phyloP scores from a whole-genome alignment of 92 coral and sea anemone genomes.

The Muricea muricata region DNA sequence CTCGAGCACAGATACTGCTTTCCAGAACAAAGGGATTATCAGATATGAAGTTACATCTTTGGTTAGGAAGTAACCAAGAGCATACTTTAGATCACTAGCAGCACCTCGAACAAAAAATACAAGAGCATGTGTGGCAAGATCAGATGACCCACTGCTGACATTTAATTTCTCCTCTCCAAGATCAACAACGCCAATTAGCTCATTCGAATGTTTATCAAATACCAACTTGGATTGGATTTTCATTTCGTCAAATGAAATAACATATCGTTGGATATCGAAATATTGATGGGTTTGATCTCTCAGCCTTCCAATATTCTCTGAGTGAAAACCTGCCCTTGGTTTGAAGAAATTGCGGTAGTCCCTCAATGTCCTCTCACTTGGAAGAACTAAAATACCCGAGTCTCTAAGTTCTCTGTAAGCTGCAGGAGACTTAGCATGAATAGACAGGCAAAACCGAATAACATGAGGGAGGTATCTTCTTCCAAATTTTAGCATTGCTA shows the following conservation, averaged over 20 bases:
- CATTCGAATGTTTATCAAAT: neutral
- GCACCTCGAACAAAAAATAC: too few relatives aligned
- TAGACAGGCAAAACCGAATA: neutral
- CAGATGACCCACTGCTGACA: neutral
- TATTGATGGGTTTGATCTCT: neutral
- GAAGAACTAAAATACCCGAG: neutral
- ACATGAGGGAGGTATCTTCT: constrained; percentile 7
- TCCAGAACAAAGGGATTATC: neutral
- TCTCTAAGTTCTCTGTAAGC: constrained; percentile 11
- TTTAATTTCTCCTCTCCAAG: neutral
- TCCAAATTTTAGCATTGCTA: neutral
- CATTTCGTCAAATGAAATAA: neutral
- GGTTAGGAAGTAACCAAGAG: neutral
- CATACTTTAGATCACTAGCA: neutral
- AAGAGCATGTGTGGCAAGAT: too few relatives aligned
- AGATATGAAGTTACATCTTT: neutral
- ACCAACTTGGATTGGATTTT: neutral
- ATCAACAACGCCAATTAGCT: neutral
- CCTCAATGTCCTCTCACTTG: neutral
- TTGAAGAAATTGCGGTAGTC: neutral
- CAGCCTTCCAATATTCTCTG: neutral
- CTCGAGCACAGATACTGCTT: neutral
- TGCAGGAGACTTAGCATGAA: constrained; percentile 20
- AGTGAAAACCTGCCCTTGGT: neutral
- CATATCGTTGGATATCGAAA: too few relatives aligned